A percentile compares a stretch with the other conserved stretches of the same genome.
phyloP scores from a whole-genome alignment of 2,113 vertebrate species.

The Xenopus borealis region DNA sequence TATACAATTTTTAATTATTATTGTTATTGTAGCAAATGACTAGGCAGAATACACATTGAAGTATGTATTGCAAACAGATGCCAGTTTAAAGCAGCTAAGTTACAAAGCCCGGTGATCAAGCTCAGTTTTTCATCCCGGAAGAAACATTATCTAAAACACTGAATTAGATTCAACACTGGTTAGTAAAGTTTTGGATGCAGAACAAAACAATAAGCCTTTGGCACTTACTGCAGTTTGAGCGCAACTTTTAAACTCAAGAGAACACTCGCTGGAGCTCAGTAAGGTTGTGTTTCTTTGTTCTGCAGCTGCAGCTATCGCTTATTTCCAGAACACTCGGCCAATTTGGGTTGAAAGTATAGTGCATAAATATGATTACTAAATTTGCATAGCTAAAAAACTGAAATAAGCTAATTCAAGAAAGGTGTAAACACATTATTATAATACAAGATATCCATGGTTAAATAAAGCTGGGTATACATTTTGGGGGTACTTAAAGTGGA shows the following conservation, averaged over 20 bases:
- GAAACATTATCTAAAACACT: slow-evolving; percentile 26
- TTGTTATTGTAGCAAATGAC: not conserved
- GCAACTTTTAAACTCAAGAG: slow-evolving; percentile 24
- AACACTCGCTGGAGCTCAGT: not conserved
- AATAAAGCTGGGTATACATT: too few relatives aligned
- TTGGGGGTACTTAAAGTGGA: too few relatives aligned
- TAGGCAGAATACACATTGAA: not conserved
- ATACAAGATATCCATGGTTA: too few relatives aligned
- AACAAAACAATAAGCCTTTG: slow-evolving; percentile 29
- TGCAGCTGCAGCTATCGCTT: slow-evolving; percentile 13
- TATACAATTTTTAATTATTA: too few relatives aligned
- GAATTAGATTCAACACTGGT: slow-evolving; percentile 30
- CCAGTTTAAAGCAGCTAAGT: slow-evolving; percentile 29
- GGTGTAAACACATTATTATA: too few relatives aligned
- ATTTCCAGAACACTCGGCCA: not conserved
- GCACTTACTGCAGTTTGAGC: slow-evolving; percentile 3
- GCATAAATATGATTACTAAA: slow-evolving; percentile 7
- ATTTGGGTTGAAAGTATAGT: slow-evolving; percentile 1
- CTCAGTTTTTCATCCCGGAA: slow-evolving; percentile 27
- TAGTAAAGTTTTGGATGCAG: slow-evolving; percentile 24
- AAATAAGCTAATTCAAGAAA: too few relatives aligned
- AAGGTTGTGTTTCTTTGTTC: slow-evolving; percentile 26
- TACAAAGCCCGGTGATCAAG: slow-evolving; percentile 18
- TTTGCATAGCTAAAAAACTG: too few relatives aligned
- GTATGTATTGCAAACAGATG: slow-evolving; percentile 25